Evolutionary conservation across 2,797 vertebrate species (phyloP), one percentile per base, ranked within the genome.

Genomic region (Trachops cirrhosus): DNA sequence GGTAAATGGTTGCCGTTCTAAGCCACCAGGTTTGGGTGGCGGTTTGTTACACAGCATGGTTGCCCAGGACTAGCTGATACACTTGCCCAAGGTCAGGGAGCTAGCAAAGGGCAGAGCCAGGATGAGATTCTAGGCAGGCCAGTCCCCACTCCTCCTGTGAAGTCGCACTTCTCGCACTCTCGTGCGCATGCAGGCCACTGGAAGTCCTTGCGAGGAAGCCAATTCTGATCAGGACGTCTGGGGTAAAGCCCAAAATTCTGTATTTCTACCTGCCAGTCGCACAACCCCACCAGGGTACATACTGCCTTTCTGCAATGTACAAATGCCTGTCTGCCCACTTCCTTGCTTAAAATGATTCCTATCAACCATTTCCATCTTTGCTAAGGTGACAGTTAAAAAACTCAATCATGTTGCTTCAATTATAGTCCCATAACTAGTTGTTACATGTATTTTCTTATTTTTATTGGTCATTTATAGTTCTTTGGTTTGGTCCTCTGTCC

Each of bases 1-100:
- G 62, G 3, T 11, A 22, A 34, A 11, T 1, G 22, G 9, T 0
- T 22, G 14, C 3, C 4, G 1, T 22, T 15, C 24, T 9, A 57
- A 82, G 71, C 48, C 29, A 1, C 34, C 9, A 24, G 62, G 14
- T n/a, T 9, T 37, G 15, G 11, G 54, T 3, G 18, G 41, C 0
- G 29, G 18, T 46, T 71, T 41, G 16, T 77, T 41, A 71, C 54
- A 1, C 12, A 9, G n/a, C n/a, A 48, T 52, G 5, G 39, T 5
- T 37, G 71, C 50, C 34, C 24, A 0, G 3, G 19, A 24, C 83
- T 21, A 59, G 73, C 29, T 18, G 48, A 52, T 74, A n/a, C 9
- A 24, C 18, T 15, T 46, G 21, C 34, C 10, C 2, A 48, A 32
- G 44, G 16, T 52, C 59, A 32, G 29, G 59, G 29, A 62, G 74